Evolutionary conservation across 2,113 vertebrate genomes (phyloP).

Genomic region (Indri indri): DNA sequence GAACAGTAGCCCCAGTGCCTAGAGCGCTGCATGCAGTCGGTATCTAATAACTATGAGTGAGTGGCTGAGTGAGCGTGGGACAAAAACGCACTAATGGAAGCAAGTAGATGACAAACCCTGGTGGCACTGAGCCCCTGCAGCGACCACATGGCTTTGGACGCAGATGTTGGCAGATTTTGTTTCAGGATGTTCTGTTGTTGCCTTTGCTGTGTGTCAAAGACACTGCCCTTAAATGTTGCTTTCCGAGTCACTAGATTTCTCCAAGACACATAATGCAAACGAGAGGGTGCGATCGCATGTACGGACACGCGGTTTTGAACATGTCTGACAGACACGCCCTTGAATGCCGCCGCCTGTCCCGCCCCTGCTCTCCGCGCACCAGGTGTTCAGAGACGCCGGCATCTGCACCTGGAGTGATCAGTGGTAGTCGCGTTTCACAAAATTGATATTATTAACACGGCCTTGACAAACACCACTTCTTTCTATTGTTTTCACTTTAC

Average conservation of each 20-base stretch:
- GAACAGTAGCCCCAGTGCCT: not conserved
- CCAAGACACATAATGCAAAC: not conserved
- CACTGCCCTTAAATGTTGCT: not conserved
- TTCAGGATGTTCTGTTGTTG: not conserved
- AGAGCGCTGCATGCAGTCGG: not conserved
- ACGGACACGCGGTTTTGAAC: not conserved
- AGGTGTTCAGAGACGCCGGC: not conserved
- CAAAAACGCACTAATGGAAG: not conserved
- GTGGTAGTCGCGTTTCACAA: not conserved
- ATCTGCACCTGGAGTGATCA: not conserved
- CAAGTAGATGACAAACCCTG: rapidly evolving
- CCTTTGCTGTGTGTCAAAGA: not conserved
- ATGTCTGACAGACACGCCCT: not conserved
- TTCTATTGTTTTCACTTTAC: not conserved
- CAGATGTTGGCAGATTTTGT: not conserved
- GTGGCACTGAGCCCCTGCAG: not conserved
- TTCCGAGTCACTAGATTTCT: not conserved
- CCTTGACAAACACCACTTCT: not conserved
- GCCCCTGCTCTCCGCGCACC: not conserved
- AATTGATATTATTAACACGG: not conserved
- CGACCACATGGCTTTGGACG: not conserved
- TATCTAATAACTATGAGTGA: not conserved
- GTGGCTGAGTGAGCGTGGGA: not conserved
- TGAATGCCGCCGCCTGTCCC: not conserved
- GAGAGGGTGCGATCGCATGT: not conserved